Conservation (phyloP, 2,797 vertebrate species). For the Tolypeutes matacus region DNA sequence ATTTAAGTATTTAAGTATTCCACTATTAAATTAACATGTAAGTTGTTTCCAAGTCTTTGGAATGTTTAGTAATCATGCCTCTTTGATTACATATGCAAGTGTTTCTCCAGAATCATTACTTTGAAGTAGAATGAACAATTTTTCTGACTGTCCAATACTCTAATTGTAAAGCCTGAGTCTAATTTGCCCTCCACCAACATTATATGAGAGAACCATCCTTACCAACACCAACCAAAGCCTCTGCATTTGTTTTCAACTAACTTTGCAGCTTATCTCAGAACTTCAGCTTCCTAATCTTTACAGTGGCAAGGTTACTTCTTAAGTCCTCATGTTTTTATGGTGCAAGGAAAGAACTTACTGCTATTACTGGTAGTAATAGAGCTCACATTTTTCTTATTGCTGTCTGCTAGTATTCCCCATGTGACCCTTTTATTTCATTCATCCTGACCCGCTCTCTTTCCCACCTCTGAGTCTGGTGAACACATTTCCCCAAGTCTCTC, state of each 20-base stretch:
- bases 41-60: neutral
- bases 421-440: neutral
- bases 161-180: neutral
- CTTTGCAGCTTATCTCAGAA: neutral
- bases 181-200: neutral
- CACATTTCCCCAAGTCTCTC: neutral
- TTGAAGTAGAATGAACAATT: neutral
- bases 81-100: neutral
- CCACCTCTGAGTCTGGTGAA: neutral
- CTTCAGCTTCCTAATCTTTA: neutral
- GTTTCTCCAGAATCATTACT: neutral
- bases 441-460: neutral
- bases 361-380: rapidly evolving
- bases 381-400: neutral
- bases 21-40: neutral
- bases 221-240: neutral
- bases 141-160: neutral
- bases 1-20: neutral
- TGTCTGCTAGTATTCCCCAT: neutral
- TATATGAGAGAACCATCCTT: rapidly evolving
- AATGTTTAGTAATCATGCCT: neutral
- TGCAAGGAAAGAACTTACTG: neutral
- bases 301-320: neutral
- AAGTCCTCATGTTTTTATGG: neutral
- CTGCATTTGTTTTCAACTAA: neutral